Evolutionary conservation across 2,797 vertebrate species (phyloP).

Genomic region (Clarias laeviceps): DNA sequence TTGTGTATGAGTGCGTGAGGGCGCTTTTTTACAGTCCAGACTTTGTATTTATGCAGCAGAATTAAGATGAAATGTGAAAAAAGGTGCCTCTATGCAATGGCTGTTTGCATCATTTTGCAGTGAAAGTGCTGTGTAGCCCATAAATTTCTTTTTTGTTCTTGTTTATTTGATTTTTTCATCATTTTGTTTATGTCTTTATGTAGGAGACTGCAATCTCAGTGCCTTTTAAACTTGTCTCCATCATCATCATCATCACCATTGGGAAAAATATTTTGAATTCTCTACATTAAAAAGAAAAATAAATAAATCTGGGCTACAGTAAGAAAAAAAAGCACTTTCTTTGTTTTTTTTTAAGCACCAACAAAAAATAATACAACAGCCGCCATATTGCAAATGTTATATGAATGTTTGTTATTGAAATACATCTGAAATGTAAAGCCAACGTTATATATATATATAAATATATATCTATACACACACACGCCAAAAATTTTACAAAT

Average conservation of each 20-base stretch:
- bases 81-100: conserved; percentile 68
- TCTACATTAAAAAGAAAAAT: conserved; percentile 5
- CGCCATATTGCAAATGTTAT: conserved; percentile 62
- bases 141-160: conserved; percentile 36
- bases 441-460: conserved; percentile 61
- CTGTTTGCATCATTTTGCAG: conserved; percentile 59
- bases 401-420: conserved; percentile 62
- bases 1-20: not conserved
- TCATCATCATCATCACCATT: conserved; percentile 50
- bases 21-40: conserved; percentile 47
- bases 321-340: conserved; percentile 72
- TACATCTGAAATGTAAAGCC: conserved; percentile 73
- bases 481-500: conserved; percentile 48
- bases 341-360: conserved; percentile 34
- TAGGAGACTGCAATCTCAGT: conserved; percentile 56
- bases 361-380: conserved; percentile 46
- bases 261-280: conserved; percentile 42
- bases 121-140: conserved; percentile 54
- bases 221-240: conserved; percentile 67
- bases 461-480: conserved; percentile 7
- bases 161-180: too few species aligned
- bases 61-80: conserved; percentile 69
- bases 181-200: not conserved
- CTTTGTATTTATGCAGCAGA: conserved; percentile 65
- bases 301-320: conserved; percentile 47